A percentile compares a stretch with the other conserved stretches of the same genome.
Conservation (phyloP, 2,797 vertebrate genomes). For the Paramormyrops hopkinsi region DNA sequence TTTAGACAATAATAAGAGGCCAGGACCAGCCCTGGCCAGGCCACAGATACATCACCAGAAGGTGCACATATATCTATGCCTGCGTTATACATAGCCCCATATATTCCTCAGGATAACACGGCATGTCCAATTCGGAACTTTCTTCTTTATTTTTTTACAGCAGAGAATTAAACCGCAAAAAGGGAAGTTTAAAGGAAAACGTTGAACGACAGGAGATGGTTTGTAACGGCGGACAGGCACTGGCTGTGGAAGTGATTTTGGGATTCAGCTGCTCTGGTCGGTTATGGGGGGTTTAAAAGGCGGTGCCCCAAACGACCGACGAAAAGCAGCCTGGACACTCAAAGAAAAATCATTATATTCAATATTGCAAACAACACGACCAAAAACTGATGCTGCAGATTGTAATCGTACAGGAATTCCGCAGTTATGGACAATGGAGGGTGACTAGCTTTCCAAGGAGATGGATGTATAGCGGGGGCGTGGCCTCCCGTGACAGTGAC, state of each 20-base stretch:
- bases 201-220: slow-evolving; percentile 6
- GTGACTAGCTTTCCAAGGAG: not conserved
- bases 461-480: not conserved
- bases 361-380: not conserved
- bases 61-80: not conserved
- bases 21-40: slow-evolving; percentile 27
- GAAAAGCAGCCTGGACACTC: not conserved
- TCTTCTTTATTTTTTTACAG: slow-evolving; percentile 6
- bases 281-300: not conserved
- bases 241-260: not conserved
- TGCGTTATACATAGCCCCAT: slow-evolving; percentile 1
- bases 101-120: slow-evolving; percentile 21
- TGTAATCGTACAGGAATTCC: not conserved
- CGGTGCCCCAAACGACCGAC: not conserved
- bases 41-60: slow-evolving; percentile 29
- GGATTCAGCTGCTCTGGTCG: slow-evolving; percentile 11
- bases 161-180: slow-evolving; percentile 23
- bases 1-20: slow-evolving; percentile 41
- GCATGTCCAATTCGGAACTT: slow-evolving; percentile 20
- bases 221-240: slow-evolving; percentile 15
- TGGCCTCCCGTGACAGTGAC: not conserved
- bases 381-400: not conserved
- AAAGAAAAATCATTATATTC: not conserved
- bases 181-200: slow-evolving; percentile 16
- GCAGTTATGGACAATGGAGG: no score